Evolutionary conservation across 2,888 invertebrate species (phyloP).

Genomic region (Notodonta ziczac): DNA sequence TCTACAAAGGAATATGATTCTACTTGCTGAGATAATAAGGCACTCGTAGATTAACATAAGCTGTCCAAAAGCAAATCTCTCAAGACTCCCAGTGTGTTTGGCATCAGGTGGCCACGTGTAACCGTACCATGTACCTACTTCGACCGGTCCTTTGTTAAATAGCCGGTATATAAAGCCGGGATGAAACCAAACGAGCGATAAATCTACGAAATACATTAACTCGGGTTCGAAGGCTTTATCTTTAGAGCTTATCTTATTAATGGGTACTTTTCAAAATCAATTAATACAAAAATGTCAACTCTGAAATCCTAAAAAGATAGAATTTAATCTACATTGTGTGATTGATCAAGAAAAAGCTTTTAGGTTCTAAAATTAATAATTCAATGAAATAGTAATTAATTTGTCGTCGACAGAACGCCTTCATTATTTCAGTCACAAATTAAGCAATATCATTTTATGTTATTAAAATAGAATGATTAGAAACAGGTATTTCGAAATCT

Average conservation of each 20-base stretch:
- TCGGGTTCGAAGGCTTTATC: conserved; percentile 20
- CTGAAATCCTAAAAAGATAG: background rate
- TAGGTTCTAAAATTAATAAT: background rate
- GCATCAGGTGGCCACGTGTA: background rate
- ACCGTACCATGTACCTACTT: background rate
- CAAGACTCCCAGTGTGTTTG: too few relatives aligned
- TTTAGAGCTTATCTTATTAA: conserved; percentile 13
- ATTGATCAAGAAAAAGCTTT: too few relatives aligned
- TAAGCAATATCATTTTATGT: background rate
- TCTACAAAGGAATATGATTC: too few relatives aligned
- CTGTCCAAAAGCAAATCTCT: too few relatives aligned
- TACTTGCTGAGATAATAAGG: too few relatives aligned
- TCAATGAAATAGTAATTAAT: background rate
- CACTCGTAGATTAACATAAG: too few relatives aligned
- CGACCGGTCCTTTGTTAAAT: background rate
- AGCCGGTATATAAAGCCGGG: background rate
- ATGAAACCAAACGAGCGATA: conserved; percentile 25
- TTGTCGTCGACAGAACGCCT: background rate
- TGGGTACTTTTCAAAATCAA: conserved; percentile 17
- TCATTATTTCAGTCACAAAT: background rate
- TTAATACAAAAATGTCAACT: background rate
- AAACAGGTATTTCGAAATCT: too few relatives aligned
- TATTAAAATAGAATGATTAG: too few relatives aligned
- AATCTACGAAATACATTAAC: conserved; percentile 29
- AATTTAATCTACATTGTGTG: too few relatives aligned